Evolutionary conservation across 2,888 invertebrate genomes (phyloP), one percentile per base, ranked within the genome.

Genomic region (Enchytraeus crypticus): DNA sequence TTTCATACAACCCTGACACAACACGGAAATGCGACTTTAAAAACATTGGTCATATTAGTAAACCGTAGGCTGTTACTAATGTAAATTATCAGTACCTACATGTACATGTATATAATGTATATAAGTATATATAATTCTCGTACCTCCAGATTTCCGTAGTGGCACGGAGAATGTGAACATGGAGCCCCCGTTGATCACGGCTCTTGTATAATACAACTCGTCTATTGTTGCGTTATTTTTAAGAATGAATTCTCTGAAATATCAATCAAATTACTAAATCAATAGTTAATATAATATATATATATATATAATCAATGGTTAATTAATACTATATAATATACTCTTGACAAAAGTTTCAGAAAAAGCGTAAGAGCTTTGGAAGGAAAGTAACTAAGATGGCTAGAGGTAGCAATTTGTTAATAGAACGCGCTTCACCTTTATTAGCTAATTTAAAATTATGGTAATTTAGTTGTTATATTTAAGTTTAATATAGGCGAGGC

Each of bases 191-290:
- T 55, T 59, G 33, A 73, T 71, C 47, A 73, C 73, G 5, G 76
- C 73, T 33, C 72, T 60, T 54, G 66, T 70, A 62, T 74, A 77
- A 60, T 77, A 75, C 18, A 70, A 57, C 38, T 73, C 73, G 45
- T 73, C 70, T 30, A 75, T 69, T 1, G 74, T 73, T 27, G 67
- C 64, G 23, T 63, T 59, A 47, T 64, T 58, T 30, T 61, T 61
- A 30, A 62, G 61, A 3, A 69, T 57, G 56, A 69, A 69, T 38
- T 62, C 38, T 11, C 69, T 69, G 56, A 11, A 59, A 63, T n/a
- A n/a, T n/a, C n/a, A n/a, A n/a, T n/a, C n/a, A 47, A 47, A 5
- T 18, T 47, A 47, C 26, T 26, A 5, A 47, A 5, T 26, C 47
- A 47, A 4, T 18, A 47, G n/a, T 47, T 4, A n/a, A n/a, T n/a